Evolutionary conservation across 2,888 invertebrate species (phyloP).

Genomic region (Bimastos eiseni): DNA sequence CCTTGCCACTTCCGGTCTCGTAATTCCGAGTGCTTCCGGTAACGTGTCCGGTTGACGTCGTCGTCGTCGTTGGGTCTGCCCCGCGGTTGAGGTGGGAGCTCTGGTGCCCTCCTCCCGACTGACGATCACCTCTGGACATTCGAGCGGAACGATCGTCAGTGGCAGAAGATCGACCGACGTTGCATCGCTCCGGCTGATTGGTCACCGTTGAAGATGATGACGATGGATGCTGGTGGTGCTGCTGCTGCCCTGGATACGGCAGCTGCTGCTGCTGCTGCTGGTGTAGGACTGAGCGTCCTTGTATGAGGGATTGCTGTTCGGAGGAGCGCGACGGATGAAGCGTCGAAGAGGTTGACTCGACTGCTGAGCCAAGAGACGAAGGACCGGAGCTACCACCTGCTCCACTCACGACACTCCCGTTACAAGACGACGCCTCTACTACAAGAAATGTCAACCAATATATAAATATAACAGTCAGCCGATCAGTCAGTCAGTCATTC

Average conservation of each 20-base stretch:
- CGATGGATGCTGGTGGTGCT: not conserved
- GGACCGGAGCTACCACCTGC: not conserved
- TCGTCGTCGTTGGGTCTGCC: not conserved
- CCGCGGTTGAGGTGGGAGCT: not conserved
- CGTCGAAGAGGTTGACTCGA: not conserved
- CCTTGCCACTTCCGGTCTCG: conserved; percentile 14
- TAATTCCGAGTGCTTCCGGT: not conserved
- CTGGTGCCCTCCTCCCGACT: not conserved
- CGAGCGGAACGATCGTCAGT: conserved; percentile 6
- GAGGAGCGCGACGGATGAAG: not conserved
- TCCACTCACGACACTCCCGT: not conserved
- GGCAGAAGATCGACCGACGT: not conserved
- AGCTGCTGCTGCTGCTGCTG: not conserved
- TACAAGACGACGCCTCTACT: not conserved
- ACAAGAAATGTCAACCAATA: not conserved
- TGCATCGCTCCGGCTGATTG: not conserved
- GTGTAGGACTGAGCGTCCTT: conserved; percentile 6
- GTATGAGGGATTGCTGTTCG: not conserved
- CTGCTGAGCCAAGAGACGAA: not conserved
- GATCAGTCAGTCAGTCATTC: not conserved
- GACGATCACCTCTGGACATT: not conserved
- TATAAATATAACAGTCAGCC: not conserved
- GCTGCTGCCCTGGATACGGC: not conserved
- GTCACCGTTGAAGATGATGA: conserved; percentile 5
- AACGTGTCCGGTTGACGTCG: not conserved